Conservation (phyloP, 2,113 vertebrate genomes). For the Anas platyrhynchos region DNA sequence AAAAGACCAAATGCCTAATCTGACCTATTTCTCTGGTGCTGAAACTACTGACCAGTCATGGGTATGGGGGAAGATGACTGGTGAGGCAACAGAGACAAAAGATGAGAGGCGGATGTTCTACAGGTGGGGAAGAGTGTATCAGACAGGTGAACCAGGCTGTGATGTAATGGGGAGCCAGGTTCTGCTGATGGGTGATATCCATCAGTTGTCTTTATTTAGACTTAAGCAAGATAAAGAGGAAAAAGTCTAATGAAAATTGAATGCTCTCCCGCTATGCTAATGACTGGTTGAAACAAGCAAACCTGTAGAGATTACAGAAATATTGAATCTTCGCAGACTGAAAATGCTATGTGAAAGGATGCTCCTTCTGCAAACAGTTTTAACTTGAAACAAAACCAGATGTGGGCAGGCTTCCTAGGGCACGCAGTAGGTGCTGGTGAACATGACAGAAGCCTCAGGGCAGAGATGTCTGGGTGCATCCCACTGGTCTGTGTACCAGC, state of each 20-base stretch:
- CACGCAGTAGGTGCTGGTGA: not conserved
- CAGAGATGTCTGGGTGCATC: not conserved
- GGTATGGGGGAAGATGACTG: not conserved
- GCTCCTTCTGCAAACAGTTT: not conserved
- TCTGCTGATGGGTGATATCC: not conserved
- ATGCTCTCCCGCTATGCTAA: not conserved
- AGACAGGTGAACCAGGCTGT: not conserved
- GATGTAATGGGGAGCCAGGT: not conserved
- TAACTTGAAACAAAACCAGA: not conserved
- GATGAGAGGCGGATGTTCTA: not conserved
- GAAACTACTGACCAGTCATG: rapidly evolving
- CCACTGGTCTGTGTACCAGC: not conserved
- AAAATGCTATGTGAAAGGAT: not conserved
- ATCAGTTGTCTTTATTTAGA: not conserved
- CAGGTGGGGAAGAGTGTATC: not conserved
- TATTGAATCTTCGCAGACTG: not conserved
- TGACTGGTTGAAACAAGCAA: not conserved
- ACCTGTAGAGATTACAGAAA: not conserved
- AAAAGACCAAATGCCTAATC: not conserved
- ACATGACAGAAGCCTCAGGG: not conserved
- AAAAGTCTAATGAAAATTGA: not conserved
- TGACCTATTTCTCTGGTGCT: not conserved
- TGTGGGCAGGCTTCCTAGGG: not conserved
- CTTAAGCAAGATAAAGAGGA: not conserved
- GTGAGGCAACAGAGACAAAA: not conserved